Evolutionary conservation across 2,797 vertebrate species (phyloP), one percentile per base, ranked within the genome.

Genomic region (Eulemur mongoz): DNA sequence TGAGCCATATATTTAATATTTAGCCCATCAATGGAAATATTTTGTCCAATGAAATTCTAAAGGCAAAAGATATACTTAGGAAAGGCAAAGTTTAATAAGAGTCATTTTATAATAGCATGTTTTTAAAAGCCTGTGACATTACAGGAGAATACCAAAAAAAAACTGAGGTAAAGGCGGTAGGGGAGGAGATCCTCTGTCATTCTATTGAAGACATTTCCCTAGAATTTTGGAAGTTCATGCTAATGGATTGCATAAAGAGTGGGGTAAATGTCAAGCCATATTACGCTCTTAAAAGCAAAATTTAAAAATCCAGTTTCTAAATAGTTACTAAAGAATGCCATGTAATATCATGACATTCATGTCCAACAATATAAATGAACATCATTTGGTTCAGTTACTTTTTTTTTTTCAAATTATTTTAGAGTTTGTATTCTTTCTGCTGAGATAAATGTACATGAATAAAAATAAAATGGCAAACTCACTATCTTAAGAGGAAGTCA

Each of bases 391-490:
- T 95, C 40, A 94, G 40, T 85, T 96, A 94, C 7, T 91, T 96
- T 91, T 96, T 92, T 96, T 92, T 93, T 70, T 95, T 89, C 9
- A 95, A 84, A 89, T 96, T 95, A 79, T 94, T 92, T 96, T 65
- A 94, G 80, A 11, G 0, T 92, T 83, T 92, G 38, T 86, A 25
- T 75, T 89, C 52, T 96, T 96, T 81, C 45, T 94, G 80, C 79
- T 91, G 81, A 97, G 93, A 67, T 61, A 97, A 97, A 96, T 95
- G 25, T 54, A 20, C 35, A 94, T 27, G 7, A 80, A 91, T 80
- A 82, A 94, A 69, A 97, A 87, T 90, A 83, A 98, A 98, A 94
- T 92, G 92, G 5, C 15, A 97, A 89, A 76, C 23, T 57, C 93
- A 95, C 23, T 94, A 50, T n/a, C 40, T 59, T 48, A 32, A 85